A percentile compares a stretch with the other conserved stretches of the same genome.
phyloP scores from a whole-genome alignment of 1,140 invertebrate species.

The Odontomachus brunneus region DNA sequence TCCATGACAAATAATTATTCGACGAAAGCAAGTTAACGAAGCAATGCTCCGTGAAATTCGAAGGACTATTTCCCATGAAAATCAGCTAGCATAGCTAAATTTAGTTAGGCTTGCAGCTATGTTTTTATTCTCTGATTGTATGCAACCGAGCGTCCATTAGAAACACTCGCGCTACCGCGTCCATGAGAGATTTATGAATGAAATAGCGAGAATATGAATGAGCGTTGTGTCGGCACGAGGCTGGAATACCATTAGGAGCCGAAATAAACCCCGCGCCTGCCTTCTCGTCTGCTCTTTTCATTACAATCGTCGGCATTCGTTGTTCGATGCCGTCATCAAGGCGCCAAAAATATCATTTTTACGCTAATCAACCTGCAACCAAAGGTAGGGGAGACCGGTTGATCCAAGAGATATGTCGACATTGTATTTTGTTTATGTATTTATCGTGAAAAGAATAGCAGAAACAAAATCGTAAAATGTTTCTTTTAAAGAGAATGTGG shows the following conservation, averaged over 20 bases:
- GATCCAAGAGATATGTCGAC: no score
- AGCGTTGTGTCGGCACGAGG: constrained; percentile 18
- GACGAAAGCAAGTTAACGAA: constrained; percentile 35
- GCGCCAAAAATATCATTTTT: constrained; percentile 65
- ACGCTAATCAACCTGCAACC: constrained; percentile 66
- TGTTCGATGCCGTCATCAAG: constrained; percentile 14
- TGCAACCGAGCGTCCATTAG: not conserved
- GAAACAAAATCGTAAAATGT: no score
- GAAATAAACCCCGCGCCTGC: constrained; percentile 47
- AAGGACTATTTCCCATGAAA: not conserved
- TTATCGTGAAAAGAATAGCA: no score
- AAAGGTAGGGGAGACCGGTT: no score
- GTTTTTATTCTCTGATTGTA: not conserved
- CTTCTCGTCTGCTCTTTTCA: constrained; percentile 9
- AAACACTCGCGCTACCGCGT: not conserved
- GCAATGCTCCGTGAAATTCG: constrained; percentile 12
- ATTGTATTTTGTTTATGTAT: no score
- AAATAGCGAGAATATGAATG: constrained; percentile 62
- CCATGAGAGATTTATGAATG: constrained; percentile 31
- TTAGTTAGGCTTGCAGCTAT: not conserved
- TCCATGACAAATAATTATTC: constrained; percentile 13
- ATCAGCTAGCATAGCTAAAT: not conserved
- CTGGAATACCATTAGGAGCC: constrained; percentile 55
- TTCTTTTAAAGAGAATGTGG: no score
- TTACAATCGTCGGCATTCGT: constrained; percentile 7